Evolutionary conservation across 2,888 invertebrate genomes (phyloP), one percentile per base, ranked within the genome.

Genomic region (Cataglyphis livida): DNA sequence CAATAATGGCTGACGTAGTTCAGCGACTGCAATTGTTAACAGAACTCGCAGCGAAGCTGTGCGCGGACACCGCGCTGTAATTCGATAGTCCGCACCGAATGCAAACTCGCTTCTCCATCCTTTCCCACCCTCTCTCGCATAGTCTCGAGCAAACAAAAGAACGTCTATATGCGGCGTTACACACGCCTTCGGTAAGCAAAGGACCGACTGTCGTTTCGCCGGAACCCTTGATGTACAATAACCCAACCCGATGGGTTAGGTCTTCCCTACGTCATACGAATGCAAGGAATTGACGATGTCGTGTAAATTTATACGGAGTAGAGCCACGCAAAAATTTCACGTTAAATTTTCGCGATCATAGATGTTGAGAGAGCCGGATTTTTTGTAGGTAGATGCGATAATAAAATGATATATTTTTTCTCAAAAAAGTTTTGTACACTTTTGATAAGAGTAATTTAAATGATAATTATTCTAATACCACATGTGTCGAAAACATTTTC

Each of bases 181-280:
- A 89, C 90, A 91, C 92, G 89, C 92, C 91, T 90, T 91, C 89
- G 91, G 92, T 90, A 92, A 93, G 91, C 93, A 89, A 85, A 88
- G 87, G 84, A 86, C 87, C 83, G 84, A 84, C 76, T 84, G 76
- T 66, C 70, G 66, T 75, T 78, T 51, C 74, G 75, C 66, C 76
- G 83, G 82, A 87, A 62, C 85, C 86, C 85, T 81, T 87, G 70
- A 78, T 82, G 85, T 54, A 84, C 84, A 79, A 84, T 84, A 90
- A 84, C 85, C 32, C 84, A 79, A 35, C 62, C 71, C 21, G 82
- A 70, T 44, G 75, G 84, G 74, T 64, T 85, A 76, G 84, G 83
- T 73, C 79, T 82, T 66, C 81, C 73, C 79, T 83, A 78, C 76
- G 85, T 71, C 28, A 78, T 74, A 62, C 82, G 65, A 59, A 64